Evolutionary conservation across 2,797 vertebrate genomes (phyloP), one percentile per base, ranked within the genome.

Genomic region (Graptemys geographica): DNA sequence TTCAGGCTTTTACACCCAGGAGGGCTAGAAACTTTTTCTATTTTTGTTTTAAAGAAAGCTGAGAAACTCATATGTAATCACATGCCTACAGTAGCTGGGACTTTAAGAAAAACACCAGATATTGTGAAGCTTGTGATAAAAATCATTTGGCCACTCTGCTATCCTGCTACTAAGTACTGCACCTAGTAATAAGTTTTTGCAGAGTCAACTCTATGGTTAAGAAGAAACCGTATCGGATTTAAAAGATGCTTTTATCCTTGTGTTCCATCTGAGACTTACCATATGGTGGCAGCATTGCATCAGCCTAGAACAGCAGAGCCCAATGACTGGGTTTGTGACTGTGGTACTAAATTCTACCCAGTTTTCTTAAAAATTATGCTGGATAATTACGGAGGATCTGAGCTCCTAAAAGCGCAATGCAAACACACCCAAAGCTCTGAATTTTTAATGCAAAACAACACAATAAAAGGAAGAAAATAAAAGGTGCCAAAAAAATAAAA

Each of bases 281-380:
- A 96, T 81, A 49, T 51, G 98, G 97, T 96, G 98, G 98, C 98
- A 98, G 98, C 96, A 94, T 98, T 94, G 97, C 53, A 94, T 95
- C 93, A 80, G 78, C n/a, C 27, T 93, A 83, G 57, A 74, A 41
- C 1, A 53, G 7, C 19, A 57, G 59, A 33, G 37, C 37, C n/a
- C 6, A 0, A 0, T 87, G 12, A 16, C 5, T 52, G 23, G 4
- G 2, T 12, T 52, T 11, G 55, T 28, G 69, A 6, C 0, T 56
- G 11, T 28, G 25, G 55, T 4, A 41, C n/a, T n/a, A 33, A 87
- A 55, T 79, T 74, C 18, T 47, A 23, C 52, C 13, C 0, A 8
- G 83, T 86, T 92, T 90, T 59, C 79, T 53, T 91, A 11, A 72
- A 18, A 44, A 79, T 51, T 78, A 27, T 15, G 53, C 5, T 4